Percentiles rank a stretch among this genome's conserved stretches.
These are phyloP conservation scores for Apodemia duryi DNA, from an alignment of 2,888 invertebrate genomes.

Conservation along the genomic window DNA sequence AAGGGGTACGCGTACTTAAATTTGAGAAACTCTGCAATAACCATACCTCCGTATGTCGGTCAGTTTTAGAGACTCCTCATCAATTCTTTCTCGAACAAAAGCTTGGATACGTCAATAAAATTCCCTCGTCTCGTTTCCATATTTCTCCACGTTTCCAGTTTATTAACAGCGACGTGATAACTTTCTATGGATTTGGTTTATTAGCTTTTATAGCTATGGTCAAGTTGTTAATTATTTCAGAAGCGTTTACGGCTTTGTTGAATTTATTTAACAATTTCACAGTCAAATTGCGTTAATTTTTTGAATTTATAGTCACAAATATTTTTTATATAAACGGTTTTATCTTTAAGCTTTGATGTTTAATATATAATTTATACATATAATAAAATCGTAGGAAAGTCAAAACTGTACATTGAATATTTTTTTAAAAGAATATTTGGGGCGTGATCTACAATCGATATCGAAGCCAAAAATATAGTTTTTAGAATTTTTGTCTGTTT, in stretches of 20 bases:
- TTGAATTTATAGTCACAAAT: not conserved
- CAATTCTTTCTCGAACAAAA: conserved; percentile 18
- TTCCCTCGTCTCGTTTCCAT: conserved; percentile 17
- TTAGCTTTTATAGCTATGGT: conserved; percentile 27
- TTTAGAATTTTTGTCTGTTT: too few relatives aligned
- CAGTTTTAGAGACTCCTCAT: conserved; percentile 14
- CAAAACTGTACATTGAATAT: too few relatives aligned
- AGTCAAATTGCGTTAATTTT: conserved; percentile 12
- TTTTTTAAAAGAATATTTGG: too few relatives aligned
- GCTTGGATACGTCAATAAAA: conserved; percentile 16
- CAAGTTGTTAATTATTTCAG: conserved; percentile 34
- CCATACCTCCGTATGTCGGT: not conserved
- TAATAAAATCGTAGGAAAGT: too few relatives aligned
- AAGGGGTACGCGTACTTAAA: too few relatives aligned
- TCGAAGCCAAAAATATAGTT: too few relatives aligned
- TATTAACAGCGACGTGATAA: conserved; percentile 43
- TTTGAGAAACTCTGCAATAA: too few relatives aligned
- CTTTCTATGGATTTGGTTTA: conserved; percentile 29
- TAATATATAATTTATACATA: too few relatives aligned
- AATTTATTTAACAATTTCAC: conserved; percentile 16
- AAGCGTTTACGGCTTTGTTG: conserved; percentile 17
- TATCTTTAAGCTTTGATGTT: too few relatives aligned
- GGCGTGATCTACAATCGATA: too few relatives aligned
- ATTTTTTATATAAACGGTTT: not conserved
- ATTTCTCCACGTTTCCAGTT: conserved; percentile 22